Conservation (phyloP, 2,888 invertebrate species). For the Congeria kusceri region DNA sequence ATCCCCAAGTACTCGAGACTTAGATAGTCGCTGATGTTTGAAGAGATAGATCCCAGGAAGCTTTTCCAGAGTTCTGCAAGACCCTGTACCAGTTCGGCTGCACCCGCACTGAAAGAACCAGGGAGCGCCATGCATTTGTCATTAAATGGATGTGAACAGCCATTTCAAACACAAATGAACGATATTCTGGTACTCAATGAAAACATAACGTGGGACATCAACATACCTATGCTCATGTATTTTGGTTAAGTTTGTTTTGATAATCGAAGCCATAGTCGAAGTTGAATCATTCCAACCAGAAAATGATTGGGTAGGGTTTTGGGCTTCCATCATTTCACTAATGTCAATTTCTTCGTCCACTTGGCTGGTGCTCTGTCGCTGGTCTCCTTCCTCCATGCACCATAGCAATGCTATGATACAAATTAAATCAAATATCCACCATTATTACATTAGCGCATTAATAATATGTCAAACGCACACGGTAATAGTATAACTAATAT, state of each 20-base stretch:
- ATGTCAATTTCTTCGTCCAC: too few relatives aligned
- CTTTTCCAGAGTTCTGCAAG: constrained; percentile 63
- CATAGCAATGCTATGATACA: constrained; percentile 31
- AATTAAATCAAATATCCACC: too few relatives aligned
- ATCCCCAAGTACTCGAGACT: constrained; percentile 72
- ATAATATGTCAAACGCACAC: neutral
- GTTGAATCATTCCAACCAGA: constrained; percentile 24
- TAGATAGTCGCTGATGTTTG: constrained; percentile 50
- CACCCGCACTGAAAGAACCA: constrained; percentile 11
- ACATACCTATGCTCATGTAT: neutral
- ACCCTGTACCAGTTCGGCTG: constrained; percentile 42
- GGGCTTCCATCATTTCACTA: too few relatives aligned
- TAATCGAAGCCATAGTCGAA: constrained; percentile 3
- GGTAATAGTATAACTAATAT: too few relatives aligned
- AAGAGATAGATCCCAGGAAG: constrained; percentile 63
- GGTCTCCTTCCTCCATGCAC: constrained; percentile 64
- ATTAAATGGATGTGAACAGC: too few relatives aligned
- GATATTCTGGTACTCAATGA: too few relatives aligned
- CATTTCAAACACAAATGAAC: too few relatives aligned
- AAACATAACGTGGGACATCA: too few relatives aligned
- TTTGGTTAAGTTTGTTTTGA: constrained; percentile 4
- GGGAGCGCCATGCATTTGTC: too few relatives aligned
- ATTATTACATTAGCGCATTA: constrained; percentile 44
- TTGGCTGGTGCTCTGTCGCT: neutral
- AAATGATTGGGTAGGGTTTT: neutral